Evolutionary conservation across 1,140 invertebrate genomes (phyloP), one percentile per base, ranked within the genome.

Genomic region (Micrasema longulum): DNA sequence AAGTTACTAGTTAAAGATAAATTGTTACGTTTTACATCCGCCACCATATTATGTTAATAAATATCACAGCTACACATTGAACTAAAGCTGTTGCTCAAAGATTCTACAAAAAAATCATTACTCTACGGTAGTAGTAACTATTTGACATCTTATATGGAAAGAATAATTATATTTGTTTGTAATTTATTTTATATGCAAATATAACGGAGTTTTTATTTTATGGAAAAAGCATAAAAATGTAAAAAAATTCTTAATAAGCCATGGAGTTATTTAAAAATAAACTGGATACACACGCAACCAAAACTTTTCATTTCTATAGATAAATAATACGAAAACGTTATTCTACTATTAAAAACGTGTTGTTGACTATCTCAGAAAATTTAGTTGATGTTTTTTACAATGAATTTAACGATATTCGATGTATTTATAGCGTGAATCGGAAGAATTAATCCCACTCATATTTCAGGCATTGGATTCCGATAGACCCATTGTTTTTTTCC

Each of bases 41-140:
- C 35, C 73, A 74, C 73, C 73, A 60, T 63, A 57, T 52, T 67
- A 64, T 64, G 23, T 60, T 43, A 41, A 43, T 67, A 62, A 52
- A 70, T 74, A 74, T 74, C 73, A 74, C 73, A 74, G 73, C 73
- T 74, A 74, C 65, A 71, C 22, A 74, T 57, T 53, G 47, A 71
- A 74, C 73, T 74, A 74, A 74, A 71, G 73, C 73, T 71, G 73
- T 64, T 74, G 36, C 55, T 47, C 45, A 62, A 23, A 26, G 20
- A 35, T 52, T 68, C 22, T 53, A 68, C 43, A 43, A 31, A 31
- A 31, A 47, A 23, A 64, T 47, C 23, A 48, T 16, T 18, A 62
- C 31, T 14, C 35, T 64, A 47, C 16, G 47, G n/a, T 4, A 31
- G 26, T 66, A 66, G 31, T 52, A 50, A 66, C 31, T 66, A 26